Conservation (phyloP, 1,140 invertebrate species). For the Ruditapes philippinarum region DNA sequence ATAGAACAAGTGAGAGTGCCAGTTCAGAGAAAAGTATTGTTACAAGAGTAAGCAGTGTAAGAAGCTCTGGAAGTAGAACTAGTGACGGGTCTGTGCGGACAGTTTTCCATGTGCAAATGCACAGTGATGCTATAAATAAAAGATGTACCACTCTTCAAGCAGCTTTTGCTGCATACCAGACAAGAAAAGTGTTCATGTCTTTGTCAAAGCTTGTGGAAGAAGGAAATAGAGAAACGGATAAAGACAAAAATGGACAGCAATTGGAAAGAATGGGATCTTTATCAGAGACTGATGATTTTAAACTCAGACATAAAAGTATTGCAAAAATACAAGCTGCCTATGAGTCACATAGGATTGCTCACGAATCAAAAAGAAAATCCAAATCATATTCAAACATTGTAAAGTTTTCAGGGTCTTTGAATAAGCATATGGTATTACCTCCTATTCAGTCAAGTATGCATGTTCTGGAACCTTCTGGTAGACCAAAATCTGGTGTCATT, state of each 20-base stretch:
- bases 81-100: conserved; percentile 17
- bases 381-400: not conserved
- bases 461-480: not conserved
- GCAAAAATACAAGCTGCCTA: conserved; percentile 56
- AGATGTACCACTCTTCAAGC: conserved; percentile 49
- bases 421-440: conserved; percentile 18
- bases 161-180: conserved; percentile 60
- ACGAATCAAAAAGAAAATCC: not conserved
- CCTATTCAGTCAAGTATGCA: not conserved
- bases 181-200: conserved; percentile 51
- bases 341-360: conserved; percentile 9
- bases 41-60: not conserved
- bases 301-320: conserved; percentile 58
- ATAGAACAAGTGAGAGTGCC: not conserved
- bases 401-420: not conserved
- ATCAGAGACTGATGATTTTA: conserved; percentile 61
- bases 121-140: conserved; percentile 48
- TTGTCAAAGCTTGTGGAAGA: conserved; percentile 38
- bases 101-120: conserved; percentile 55
- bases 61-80: conserved; percentile 8
- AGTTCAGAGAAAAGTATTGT: not conserved
- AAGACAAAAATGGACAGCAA: not conserved
- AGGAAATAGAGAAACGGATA: not conserved
- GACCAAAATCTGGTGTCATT: conserved; percentile 26
- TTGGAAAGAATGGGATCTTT: conserved; percentile 56